A percentile compares a stretch with the other conserved stretches of the same genome.
phyloP scores from a whole-genome alignment of 2,113 vertebrate genomes.

The Scytalopus superciliaris region DNA sequence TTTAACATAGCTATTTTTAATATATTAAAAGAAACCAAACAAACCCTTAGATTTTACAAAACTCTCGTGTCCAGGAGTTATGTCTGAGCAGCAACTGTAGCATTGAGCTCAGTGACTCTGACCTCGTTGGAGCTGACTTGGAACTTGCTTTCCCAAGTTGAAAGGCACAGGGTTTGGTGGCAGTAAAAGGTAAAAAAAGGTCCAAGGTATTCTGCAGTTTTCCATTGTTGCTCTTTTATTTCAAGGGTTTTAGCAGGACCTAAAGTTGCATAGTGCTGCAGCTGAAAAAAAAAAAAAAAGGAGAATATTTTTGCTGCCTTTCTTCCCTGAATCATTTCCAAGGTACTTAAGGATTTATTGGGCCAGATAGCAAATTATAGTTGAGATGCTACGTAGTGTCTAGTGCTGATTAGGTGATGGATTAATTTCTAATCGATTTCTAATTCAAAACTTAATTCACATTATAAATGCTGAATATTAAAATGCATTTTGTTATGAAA shows the following conservation, averaged over 20 bases:
- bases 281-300: not conserved
- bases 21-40: not conserved
- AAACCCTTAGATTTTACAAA: conserved; percentile 15
- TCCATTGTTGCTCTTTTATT: conserved; percentile 63
- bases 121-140: conserved; percentile 58
- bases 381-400: not conserved
- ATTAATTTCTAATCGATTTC: conserved; percentile 59
- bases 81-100: not conserved
- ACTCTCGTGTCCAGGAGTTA: not conserved
- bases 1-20: not conserved
- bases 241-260: not conserved
- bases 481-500: not conserved
- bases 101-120: conserved; percentile 58
- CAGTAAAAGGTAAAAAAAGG: conserved; percentile 34
- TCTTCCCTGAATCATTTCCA: conserved; percentile 36
- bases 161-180: conserved; percentile 41
- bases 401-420: conserved; percentile 36
- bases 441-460: conserved; percentile 34
- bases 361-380: conserved; percentile 32
- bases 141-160: conserved; percentile 66
- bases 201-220: conserved; percentile 19
- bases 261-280: not conserved
- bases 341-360: conserved; percentile 35
- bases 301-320: conserved; percentile 19
- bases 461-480: conserved; percentile 16